phyloP scores from a whole-genome alignment of 2,888 invertebrate species.

The Tolmerus cingulatus region DNA sequence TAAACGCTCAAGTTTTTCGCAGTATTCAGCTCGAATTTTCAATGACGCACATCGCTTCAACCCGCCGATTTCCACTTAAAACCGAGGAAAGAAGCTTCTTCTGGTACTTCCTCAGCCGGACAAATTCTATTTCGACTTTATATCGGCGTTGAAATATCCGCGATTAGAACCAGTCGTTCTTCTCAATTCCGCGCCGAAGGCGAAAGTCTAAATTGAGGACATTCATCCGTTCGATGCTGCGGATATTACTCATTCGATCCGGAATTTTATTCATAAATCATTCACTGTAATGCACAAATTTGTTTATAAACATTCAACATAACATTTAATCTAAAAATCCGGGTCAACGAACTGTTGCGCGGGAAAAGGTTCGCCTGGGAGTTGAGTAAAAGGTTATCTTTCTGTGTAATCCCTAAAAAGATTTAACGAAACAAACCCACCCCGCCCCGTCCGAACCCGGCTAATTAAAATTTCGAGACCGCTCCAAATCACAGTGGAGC shows the following conservation, averaged over 20 bases:
- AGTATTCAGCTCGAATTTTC: background rate
- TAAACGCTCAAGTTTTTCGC: background rate
- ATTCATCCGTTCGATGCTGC: background rate
- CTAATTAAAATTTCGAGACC: background rate
- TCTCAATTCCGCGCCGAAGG: background rate
- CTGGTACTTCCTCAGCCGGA: background rate
- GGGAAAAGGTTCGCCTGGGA: background rate
- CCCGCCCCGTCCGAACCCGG: background rate
- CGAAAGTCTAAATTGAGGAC: constrained; percentile 4
- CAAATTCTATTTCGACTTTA: background rate
- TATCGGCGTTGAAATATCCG: background rate
- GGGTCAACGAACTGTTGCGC: background rate
- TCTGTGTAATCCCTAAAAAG: background rate
- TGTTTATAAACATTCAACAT: constrained; percentile 13
- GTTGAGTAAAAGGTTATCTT: background rate
- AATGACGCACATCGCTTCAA: background rate
- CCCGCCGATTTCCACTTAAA: background rate
- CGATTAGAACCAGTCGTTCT: background rate
- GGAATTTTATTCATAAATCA: constrained; percentile 23
- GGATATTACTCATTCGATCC: background rate
- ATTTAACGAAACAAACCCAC: background rate
- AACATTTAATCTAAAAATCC: background rate
- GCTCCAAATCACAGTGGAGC: background rate
- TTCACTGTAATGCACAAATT: background rate
- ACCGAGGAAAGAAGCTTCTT: background rate